Conservation (phyloP, 2,888 invertebrate genomes). For the Sisyra nigra region DNA sequence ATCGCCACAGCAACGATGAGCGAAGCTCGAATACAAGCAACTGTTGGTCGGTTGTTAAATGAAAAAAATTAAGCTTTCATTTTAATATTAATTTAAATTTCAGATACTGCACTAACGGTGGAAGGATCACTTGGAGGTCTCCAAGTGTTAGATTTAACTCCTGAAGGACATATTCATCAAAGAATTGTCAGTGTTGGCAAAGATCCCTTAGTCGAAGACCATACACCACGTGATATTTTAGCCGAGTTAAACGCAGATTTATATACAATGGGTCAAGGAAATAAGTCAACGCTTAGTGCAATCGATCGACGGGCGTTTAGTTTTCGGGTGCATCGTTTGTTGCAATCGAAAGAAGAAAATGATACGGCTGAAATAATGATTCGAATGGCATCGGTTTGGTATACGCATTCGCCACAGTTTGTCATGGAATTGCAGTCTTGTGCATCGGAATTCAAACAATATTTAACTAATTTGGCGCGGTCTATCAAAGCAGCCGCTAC, state of each 20-base stretch:
- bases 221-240: slow-evolving; percentile 15
- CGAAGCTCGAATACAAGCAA: slow-evolving; percentile 78
- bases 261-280: slow-evolving; percentile 20
- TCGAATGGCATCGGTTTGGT: slow-evolving; percentile 81
- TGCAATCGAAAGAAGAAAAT: slow-evolving; percentile 11
- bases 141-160: slow-evolving; percentile 77
- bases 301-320: slow-evolving; percentile 28
- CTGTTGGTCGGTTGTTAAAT: slow-evolving; percentile 43
- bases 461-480: slow-evolving; percentile 65
- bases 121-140: slow-evolving; percentile 84
- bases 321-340: slow-evolving; percentile 29
- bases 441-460: slow-evolving; percentile 80
- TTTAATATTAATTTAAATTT: slow-evolving; percentile 1
- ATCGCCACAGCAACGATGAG: slow-evolving; percentile 88
- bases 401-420: slow-evolving; percentile 80
- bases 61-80: background rate
- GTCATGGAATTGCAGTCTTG: slow-evolving; percentile 76
- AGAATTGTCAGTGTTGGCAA: slow-evolving; percentile 73
- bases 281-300: slow-evolving; percentile 6
- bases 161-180: slow-evolving; percentile 68
- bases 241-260: slow-evolving; percentile 22
- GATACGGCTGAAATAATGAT: slow-evolving; percentile 25
- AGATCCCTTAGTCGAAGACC: slow-evolving; percentile 44
- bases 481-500: slow-evolving; percentile 83
- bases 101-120: slow-evolving; percentile 36